A percentile compares a stretch with the other conserved stretches of the same genome.
Evolutionary conservation across 2,888 invertebrate genomes (phyloP).

Genomic region (Macrosiphum euphorbiae): DNA sequence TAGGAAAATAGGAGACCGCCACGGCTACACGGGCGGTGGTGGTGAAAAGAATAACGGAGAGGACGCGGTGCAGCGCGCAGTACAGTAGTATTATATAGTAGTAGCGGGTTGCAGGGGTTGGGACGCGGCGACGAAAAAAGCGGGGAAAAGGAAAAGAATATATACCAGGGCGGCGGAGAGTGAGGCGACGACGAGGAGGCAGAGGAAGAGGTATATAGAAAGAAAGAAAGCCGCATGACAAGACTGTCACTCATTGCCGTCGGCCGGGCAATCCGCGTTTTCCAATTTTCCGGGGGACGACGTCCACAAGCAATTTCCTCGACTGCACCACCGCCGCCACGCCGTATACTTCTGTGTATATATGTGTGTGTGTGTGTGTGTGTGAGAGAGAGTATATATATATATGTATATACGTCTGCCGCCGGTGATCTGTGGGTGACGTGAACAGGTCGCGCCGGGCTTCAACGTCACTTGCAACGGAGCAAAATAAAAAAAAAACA

Average conservation of each 20-base stretch:
- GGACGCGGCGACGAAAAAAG: background rate
- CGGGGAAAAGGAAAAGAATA: conserved; percentile 19
- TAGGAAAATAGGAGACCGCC: conserved; percentile 5
- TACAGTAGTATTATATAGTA: background rate
- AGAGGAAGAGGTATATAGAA: conserved; percentile 66
- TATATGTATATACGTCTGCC: conserved; percentile 39
- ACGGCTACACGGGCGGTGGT: background rate
- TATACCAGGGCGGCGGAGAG: conserved; percentile 38
- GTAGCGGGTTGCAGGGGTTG: background rate
- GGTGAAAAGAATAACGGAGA: conserved; percentile 4
- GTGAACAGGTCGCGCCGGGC: conserved; percentile 64
- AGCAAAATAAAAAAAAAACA: conserved; percentile 57
- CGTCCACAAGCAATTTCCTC: conserved; percentile 65
- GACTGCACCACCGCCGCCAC: conserved; percentile 26
- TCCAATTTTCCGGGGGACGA: conserved; percentile 65
- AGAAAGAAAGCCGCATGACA: conserved; percentile 66
- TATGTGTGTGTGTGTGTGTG: no score
- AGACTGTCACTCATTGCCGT: conserved; percentile 63
- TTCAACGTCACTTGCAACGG: conserved; percentile 64
- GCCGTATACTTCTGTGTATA: background rate
- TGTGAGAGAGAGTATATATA: background rate
- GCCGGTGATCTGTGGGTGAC: conserved; percentile 64
- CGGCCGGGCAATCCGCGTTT: conserved; percentile 66
- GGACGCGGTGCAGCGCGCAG: background rate
- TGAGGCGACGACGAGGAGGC: conserved; percentile 50